Evolutionary conservation across 2,797 vertebrate species (phyloP), one percentile per base, ranked within the genome.

Genomic region (Acestrorhynchus altus): DNA sequence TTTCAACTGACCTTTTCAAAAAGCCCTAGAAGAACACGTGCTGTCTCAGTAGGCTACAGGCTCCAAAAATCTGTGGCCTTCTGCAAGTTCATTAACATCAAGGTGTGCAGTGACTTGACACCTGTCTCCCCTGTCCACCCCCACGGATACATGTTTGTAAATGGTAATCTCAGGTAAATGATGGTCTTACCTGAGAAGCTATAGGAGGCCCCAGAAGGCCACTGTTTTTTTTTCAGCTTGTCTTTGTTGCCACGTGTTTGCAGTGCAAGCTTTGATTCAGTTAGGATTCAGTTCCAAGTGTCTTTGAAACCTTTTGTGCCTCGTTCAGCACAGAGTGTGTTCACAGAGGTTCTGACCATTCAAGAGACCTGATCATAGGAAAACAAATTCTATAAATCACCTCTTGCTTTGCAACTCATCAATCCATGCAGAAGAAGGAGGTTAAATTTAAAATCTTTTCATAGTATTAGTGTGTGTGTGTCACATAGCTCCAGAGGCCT

Each of bases 81-180:
- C 44, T 49, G 44, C 54, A 49, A 18, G 18, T 2, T 18, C 22
- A 78, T 35, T 65, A 54, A 71, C 35, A 5, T 31, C 28, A 35
- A 65, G 35, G 49, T 39, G 51, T 57, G 24, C 61, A 65, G 26
- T 46, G 42, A 26, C 20, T 10, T 54, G 59, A 56, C 60, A 72
- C 40, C 26, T 46, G 49, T 65, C 39, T 71, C 40, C 16, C 8
- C 46, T 67, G 5, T 40, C 22, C 22, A 22, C 31, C 24, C 24
- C 4, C n/a, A 42, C n/a, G 1, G 8, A 35, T 13, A 46, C 20
- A 40, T 5, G 63, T 54, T 11, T 49, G 46, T 40, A 52, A 42
- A 16, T 12, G 47, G 54, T 70, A 60, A 49, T 39, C 10, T 2
- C 9, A 16, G 13, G 51, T 69, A 49, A 69, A 69, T 61, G 70